Percentiles rank a stretch among this genome's conserved stretches.
phyloP scores from a whole-genome alignment of 2,888 invertebrate genomes.

The Drosophila nr. perissopoda region DNA sequence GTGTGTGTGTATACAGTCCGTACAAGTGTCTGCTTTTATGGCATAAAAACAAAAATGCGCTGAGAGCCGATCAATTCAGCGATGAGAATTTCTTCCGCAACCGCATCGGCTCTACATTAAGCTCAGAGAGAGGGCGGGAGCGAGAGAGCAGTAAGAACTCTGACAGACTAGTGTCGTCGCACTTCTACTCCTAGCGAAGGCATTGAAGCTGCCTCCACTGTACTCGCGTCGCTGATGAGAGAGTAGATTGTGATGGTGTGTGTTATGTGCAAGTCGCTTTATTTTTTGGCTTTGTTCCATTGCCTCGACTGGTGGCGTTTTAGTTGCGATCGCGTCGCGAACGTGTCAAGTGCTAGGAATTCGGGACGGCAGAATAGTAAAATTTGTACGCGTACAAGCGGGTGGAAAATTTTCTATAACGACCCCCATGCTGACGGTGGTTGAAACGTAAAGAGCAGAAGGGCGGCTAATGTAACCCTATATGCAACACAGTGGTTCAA shows the following conservation, averaged over 20 bases:
- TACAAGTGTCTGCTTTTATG: neutral
- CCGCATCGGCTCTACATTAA: slow-evolving; percentile 11
- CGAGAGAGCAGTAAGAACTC: slow-evolving; percentile 39
- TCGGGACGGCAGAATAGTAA: slow-evolving; percentile 21
- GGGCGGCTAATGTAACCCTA: slow-evolving; percentile 22
- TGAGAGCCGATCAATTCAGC: slow-evolving; percentile 51
- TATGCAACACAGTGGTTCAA: slow-evolving; percentile 37
- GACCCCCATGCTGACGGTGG: slow-evolving; percentile 60
- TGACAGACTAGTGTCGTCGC: slow-evolving; percentile 43
- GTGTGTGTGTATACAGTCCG: neutral
- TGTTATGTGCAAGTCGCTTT: slow-evolving; percentile 31
- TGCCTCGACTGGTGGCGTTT: slow-evolving; percentile 63
- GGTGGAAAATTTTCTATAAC: slow-evolving; percentile 72
- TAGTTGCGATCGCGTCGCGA: slow-evolving; percentile 82
- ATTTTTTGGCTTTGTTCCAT: slow-evolving; percentile 65
- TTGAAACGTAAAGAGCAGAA: slow-evolving; percentile 53
- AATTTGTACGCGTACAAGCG: slow-evolving; percentile 29
- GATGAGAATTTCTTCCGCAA: slow-evolving; percentile 15
- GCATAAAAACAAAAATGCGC: slow-evolving; percentile 19
- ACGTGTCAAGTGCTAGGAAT: slow-evolving; percentile 67
- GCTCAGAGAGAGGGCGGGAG: slow-evolving; percentile 6
- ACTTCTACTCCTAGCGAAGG: slow-evolving; percentile 15
- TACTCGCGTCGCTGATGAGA: slow-evolving; percentile 10
- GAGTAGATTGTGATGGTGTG: slow-evolving; percentile 37
- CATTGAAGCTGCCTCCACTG: slow-evolving; percentile 33